Evolutionary conservation across 2,888 invertebrate genomes (phyloP).

Genomic region (Meteorus colon): DNA sequence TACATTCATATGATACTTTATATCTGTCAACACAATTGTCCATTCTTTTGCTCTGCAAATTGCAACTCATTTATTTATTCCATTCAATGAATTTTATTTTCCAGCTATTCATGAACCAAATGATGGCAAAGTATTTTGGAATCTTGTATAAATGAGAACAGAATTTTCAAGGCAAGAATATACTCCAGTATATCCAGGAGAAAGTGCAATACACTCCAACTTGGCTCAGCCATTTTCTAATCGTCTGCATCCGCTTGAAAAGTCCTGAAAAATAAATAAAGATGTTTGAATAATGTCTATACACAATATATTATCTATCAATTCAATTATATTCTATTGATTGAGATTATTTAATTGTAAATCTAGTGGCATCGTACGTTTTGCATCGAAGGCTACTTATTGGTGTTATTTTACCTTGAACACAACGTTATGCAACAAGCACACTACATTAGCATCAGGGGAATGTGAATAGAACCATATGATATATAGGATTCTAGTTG

Average conservation of each 20-base stretch:
- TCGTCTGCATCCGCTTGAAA: conserved; percentile 67
- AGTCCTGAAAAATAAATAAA: conserved; percentile 47
- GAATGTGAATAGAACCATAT: conserved; percentile 15
- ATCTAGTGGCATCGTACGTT: conserved; percentile 5
- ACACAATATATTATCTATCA: not conserved
- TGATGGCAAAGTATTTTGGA: conserved; percentile 1
- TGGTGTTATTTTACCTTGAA: conserved; percentile 9
- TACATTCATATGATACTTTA: not conserved
- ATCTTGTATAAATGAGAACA: not conserved
- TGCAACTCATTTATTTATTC: too few relatives aligned
- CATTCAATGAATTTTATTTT: too few relatives aligned
- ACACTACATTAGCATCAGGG: conserved; percentile 10
- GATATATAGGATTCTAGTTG: too few relatives aligned
- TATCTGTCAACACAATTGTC: conserved; percentile 30
- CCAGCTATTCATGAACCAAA: too few relatives aligned
- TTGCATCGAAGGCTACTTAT: not conserved
- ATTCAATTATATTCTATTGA: not conserved
- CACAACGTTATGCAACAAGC: conserved; percentile 7
- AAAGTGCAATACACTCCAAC: conserved; percentile 56
- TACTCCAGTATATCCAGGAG: conserved; percentile 29
- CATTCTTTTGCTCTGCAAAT: conserved; percentile 18
- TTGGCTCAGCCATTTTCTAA: conserved; percentile 64
- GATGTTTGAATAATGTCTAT: not conserved
- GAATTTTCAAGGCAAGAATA: conserved; percentile 36
- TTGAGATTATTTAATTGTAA: not conserved